These are phyloP conservation scores for Steatornis caripensis DNA, from an alignment of 2,113 vertebrate species.

Conservation along the genomic window DNA sequence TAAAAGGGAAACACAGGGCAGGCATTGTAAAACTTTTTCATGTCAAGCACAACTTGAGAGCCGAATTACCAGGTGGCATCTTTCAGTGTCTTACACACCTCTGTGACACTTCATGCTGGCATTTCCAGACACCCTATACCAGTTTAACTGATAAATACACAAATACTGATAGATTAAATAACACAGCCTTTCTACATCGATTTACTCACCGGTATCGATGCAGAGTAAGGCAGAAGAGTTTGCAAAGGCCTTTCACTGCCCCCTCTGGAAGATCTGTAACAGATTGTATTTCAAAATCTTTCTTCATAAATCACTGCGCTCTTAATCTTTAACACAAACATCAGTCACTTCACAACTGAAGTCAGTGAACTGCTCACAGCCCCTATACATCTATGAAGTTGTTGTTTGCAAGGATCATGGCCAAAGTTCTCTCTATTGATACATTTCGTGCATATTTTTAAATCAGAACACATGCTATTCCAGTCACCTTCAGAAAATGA, in stretches of 20 bases:
- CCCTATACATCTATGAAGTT: rapidly evolving
- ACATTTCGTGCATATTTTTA: background rate
- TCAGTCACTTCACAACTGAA: background rate
- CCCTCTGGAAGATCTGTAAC: conserved; percentile 86
- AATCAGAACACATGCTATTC: background rate
- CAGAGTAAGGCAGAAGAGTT: conserved; percentile 93
- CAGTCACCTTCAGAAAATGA: background rate
- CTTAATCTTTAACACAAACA: background rate
- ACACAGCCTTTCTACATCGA: background rate
- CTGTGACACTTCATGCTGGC: background rate
- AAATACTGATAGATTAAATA: background rate
- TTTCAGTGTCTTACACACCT: background rate
- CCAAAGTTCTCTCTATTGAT: background rate
- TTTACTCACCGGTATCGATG: conserved; percentile 89
- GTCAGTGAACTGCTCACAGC: background rate
- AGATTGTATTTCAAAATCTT: background rate
- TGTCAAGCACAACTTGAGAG: background rate
- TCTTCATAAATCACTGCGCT: background rate
- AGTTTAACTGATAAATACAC: background rate
- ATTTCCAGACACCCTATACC: background rate
- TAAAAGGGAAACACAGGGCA: background rate
- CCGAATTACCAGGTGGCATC: background rate
- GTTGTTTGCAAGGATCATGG: background rate
- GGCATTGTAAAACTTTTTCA: background rate
- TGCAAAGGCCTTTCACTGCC: conserved; percentile 93